Evolutionary conservation across 2,797 vertebrate genomes (phyloP), one percentile per base, ranked within the genome.

Genomic region (Sphaeramia orbicularis): DNA sequence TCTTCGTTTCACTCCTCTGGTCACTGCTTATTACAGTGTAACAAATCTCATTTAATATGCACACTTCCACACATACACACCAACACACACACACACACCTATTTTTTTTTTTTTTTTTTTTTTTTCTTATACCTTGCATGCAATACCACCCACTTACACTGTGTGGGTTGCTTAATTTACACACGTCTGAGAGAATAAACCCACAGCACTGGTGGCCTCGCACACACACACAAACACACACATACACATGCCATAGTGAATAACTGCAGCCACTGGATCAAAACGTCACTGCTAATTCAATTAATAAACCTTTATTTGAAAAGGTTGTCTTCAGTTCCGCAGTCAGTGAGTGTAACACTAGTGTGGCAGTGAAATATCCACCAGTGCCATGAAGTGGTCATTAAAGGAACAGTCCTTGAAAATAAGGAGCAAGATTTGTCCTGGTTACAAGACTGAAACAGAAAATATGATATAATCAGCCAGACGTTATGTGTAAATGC

Each of bases 1-100:
- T 47, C 41, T 70, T 13, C 11, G 54, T 71, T 74, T 68, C 69
- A 54, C 65, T 76, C 32, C 8, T 58, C 56, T 69, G 78, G 54
- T 65, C 68, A 62, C 58, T 55, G 32, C 5, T 68, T 80, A 53
- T 77, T 76, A 68, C 65, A 51, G 58, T 66, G 43, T 65, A 54
- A 65, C 62, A 43, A 68, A 73, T 84, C 49, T 47, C n/a, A 55
- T 69, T 75, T 65, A 57, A 47, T 51, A 59, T 30, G 21, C 40
- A 51, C 61, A 51, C 8, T 40, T n/a, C 15, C 32, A 55, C 49
- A 59, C 9, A 30, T 30, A 50, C 19, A 44, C 42, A 65, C 43
- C 15, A 24, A 21, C 6, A 35, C 44, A 30, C n/a, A n/a, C n/a
- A n/a, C n/a, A n/a, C n/a, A n/a, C n/a, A n/a, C n/a, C n/a, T n/a